Evolutionary conservation across 2,113 vertebrate species (phyloP).

Genomic region (Dasyurus viverrinus): DNA sequence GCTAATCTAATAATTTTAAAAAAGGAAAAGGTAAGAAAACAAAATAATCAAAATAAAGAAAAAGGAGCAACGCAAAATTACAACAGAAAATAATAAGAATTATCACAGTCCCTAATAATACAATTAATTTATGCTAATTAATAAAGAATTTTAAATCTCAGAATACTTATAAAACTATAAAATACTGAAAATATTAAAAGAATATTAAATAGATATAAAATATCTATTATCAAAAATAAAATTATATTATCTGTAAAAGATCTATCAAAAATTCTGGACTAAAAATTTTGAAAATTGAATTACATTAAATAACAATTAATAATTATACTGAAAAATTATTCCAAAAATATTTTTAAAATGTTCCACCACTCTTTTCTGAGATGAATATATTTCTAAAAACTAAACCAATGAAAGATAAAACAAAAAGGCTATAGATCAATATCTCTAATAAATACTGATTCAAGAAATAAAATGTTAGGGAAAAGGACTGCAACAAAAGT

Average conservation of each 20-base stretch:
- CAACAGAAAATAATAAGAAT: neutral
- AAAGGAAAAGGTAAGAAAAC: neutral
- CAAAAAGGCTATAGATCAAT: neutral
- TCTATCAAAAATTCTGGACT: neutral
- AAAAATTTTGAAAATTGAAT: neutral
- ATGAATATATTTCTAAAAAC: neutral
- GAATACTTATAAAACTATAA: neutral
- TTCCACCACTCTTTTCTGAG: neutral
- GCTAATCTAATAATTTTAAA: neutral
- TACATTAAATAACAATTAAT: neutral
- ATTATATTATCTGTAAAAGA: neutral
- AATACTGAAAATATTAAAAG: neutral
- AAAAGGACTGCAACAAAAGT: neutral
- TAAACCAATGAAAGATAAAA: neutral
- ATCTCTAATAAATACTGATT: neutral
- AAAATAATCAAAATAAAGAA: neutral
- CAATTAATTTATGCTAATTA: neutral
- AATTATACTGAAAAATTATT: neutral
- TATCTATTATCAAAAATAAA: neutral
- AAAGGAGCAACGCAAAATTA: neutral
- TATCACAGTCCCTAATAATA: neutral
- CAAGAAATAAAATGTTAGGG: neutral
- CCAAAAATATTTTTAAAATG: neutral
- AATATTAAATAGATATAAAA: neutral
- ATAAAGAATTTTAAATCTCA: neutral